Evolutionary conservation across 2,888 invertebrate species (phyloP).

Genomic region (Diachrysia chrysitis): DNA sequence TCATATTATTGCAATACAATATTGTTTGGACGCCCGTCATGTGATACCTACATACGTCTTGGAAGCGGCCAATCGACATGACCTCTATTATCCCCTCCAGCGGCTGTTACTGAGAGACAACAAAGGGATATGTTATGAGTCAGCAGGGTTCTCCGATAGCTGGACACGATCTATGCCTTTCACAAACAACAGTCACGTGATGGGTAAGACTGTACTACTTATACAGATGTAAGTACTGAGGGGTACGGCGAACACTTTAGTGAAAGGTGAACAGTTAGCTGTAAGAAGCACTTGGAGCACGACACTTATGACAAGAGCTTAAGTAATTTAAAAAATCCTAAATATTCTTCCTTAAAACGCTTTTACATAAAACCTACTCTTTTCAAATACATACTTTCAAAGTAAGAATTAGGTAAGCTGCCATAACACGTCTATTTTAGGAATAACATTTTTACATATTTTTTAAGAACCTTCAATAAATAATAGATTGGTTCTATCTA

Average conservation of each 20-base stretch:
- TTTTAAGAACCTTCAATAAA: not conserved
- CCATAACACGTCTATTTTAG: not conserved
- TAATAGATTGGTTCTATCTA: not conserved
- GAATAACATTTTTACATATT: not conserved
- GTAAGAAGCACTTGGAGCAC: constrained; percentile 26
- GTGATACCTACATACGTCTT: constrained; percentile 51
- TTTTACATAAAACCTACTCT: not conserved
- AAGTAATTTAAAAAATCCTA: not conserved
- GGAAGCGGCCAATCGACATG: constrained; percentile 54
- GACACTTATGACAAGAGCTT: constrained; percentile 14
- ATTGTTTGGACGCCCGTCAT: constrained; percentile 58
- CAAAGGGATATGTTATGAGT: constrained; percentile 53
- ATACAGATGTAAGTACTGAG: constrained; percentile 25
- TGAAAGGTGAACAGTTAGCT: constrained; percentile 52
- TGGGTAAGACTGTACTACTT: constrained; percentile 40
- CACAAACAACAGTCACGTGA: constrained; percentile 75
- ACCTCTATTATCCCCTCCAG: constrained; percentile 48
- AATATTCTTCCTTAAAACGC: not conserved
- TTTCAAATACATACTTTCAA: too few relatives aligned
- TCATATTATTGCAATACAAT: constrained; percentile 55
- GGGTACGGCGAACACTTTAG: constrained; percentile 29
- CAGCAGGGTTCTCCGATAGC: constrained; percentile 56
- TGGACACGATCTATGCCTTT: constrained; percentile 65
- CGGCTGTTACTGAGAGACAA: constrained; percentile 26
- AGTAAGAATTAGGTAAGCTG: not conserved